These are phyloP conservation scores for Nebria salina DNA, from an alignment of 2,888 invertebrate genomes.

Conservation along the genomic window DNA sequence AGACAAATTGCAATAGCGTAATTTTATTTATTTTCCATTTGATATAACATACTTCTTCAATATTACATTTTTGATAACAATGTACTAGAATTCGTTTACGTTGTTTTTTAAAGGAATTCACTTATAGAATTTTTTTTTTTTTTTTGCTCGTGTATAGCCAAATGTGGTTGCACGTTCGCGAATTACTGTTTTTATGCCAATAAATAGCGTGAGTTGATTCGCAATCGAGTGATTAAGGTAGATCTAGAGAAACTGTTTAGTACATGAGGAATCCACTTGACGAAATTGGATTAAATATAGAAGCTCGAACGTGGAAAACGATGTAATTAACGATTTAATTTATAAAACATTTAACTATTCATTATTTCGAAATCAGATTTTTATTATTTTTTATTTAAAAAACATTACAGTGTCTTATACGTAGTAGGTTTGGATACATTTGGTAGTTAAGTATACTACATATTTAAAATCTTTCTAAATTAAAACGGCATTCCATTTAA, in stretches of 20 bases:
- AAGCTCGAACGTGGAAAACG: not conserved
- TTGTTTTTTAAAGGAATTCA: no score
- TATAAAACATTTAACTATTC: not conserved
- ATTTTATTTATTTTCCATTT: not conserved
- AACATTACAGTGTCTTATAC: no score
- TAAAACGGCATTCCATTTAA: not conserved
- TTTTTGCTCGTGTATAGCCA: not conserved
- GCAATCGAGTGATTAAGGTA: not conserved
- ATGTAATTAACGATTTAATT: not conserved
- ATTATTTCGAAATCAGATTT: not conserved
- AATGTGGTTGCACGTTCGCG: not conserved
- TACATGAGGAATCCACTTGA: not conserved
- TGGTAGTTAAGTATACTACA: no score
- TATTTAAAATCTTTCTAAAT: not conserved
- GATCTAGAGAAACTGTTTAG: not conserved
- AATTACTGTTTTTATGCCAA: not conserved
- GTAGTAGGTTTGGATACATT: no score
- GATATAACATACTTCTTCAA: not conserved
- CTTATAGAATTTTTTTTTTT: not conserved
- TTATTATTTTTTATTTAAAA: not conserved
- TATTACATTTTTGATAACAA: not conserved
- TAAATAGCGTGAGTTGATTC: not conserved
- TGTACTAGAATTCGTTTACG: not conserved
- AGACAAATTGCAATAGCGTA: not conserved
- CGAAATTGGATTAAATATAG: not conserved